phyloP scores from a whole-genome alignment of 1,140 invertebrate species.

The Microplitis mediator region DNA sequence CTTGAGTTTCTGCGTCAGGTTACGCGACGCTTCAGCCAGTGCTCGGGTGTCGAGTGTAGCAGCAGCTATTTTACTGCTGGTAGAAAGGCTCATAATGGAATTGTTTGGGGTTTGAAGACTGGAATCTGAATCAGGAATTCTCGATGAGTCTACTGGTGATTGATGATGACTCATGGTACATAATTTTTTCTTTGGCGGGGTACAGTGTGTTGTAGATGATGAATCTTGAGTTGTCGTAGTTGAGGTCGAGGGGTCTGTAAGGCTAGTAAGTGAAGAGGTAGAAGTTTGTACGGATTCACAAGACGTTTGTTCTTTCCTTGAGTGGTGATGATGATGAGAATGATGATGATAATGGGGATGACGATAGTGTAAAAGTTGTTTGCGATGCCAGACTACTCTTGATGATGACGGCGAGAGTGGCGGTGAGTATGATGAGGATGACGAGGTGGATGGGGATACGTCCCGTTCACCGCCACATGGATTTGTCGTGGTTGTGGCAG shows the following conservation, averaged over 20 bases:
- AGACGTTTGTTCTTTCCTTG: slow-evolving; percentile 35
- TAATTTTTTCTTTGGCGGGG: slow-evolving; percentile 49
- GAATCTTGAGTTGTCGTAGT: slow-evolving; percentile 28
- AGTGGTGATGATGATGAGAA: slow-evolving; percentile 36
- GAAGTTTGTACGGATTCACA: slow-evolving; percentile 23
- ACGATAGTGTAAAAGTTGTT: slow-evolving; percentile 33
- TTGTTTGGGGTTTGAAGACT: slow-evolving; percentile 33
- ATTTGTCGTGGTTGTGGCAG: slow-evolving; percentile 36
- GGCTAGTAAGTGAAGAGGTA: slow-evolving; percentile 25
- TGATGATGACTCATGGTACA: slow-evolving; percentile 46
- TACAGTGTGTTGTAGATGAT: slow-evolving; percentile 29
- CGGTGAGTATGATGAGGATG: slow-evolving; percentile 12
- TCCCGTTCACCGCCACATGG: slow-evolving; percentile 27
- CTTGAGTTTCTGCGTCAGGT: slow-evolving; percentile 88
- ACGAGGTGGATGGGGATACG: slow-evolving; percentile 30
- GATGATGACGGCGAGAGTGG: slow-evolving; percentile 27
- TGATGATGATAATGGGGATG: slow-evolving; percentile 32
- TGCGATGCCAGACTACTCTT: slow-evolving; percentile 49
- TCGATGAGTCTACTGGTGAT: slow-evolving; percentile 19
- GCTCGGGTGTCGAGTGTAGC: slow-evolving; percentile 73
- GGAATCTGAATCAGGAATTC: slow-evolving; percentile 19
- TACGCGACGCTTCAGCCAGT: slow-evolving; percentile 86
- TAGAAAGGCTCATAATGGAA: slow-evolving; percentile 30
- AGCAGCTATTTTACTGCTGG: slow-evolving; percentile 41
- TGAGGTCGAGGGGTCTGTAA: slow-evolving; percentile 23